These are phyloP conservation scores for Drosophila affinis DNA, from an alignment of 2,888 invertebrate genomes.

Conservation along the genomic window DNA sequence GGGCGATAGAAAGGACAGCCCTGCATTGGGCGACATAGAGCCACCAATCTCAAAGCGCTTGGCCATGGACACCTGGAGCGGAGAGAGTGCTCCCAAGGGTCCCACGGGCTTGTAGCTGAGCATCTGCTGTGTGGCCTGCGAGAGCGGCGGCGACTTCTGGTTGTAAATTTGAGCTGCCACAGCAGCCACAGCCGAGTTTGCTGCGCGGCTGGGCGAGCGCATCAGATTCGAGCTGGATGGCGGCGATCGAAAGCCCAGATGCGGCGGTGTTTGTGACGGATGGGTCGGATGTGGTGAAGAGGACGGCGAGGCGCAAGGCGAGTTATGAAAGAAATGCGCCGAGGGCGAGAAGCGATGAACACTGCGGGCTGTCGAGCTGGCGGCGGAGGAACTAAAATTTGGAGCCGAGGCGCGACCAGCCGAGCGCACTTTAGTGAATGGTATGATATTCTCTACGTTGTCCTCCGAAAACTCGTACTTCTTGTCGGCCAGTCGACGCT, in stretches of 20 bases:
- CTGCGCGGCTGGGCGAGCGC: conserved; percentile 81
- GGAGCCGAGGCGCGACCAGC: conserved; percentile 61
- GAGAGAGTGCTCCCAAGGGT: conserved; percentile 81
- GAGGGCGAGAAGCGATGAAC: conserved; percentile 72
- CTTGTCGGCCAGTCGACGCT: conserved; percentile 93
- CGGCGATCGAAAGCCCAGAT: conserved; percentile 81
- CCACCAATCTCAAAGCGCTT: conserved; percentile 82
- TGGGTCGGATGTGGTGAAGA: conserved; percentile 82
- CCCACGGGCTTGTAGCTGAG: conserved; percentile 81
- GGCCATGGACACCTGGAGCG: conserved; percentile 82
- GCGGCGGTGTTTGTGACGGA: conserved; percentile 60
- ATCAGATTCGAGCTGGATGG: conserved; percentile 74
- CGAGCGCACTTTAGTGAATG: conserved; percentile 82
- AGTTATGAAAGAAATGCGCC: conserved; percentile 81
- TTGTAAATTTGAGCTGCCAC: conserved; percentile 66
- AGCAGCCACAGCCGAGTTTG: conserved; percentile 54
- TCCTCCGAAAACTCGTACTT: conserved; percentile 96
- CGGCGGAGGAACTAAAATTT: conserved; percentile 35
- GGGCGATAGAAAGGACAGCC: conserved; percentile 81
- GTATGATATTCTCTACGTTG: conserved; percentile 87
- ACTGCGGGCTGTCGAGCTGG: conserved; percentile 58
- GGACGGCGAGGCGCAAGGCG: conserved; percentile 83
- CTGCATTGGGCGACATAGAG: conserved; percentile 81
- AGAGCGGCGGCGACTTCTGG: conserved; percentile 81
- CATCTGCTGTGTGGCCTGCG: conserved; percentile 81